A percentile compares a stretch with the other conserved stretches of the same genome.
Conservation (phyloP, 2,113 vertebrate species). For the Dissostichus mawsoni region DNA sequence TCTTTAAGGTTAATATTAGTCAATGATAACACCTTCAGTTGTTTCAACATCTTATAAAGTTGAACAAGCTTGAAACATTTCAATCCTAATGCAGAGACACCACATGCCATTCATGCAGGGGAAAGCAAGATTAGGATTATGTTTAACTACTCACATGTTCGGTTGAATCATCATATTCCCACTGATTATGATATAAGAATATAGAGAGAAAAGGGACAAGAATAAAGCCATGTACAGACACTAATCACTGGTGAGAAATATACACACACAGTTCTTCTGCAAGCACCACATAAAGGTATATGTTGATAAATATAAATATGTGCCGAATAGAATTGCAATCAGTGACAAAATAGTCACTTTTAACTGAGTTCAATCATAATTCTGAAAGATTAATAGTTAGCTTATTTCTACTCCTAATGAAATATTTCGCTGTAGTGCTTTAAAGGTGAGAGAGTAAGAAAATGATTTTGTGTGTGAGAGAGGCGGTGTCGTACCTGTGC, state of each 20-base stretch:
- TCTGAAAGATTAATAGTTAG: not conserved
- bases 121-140: not conserved
- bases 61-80: not conserved
- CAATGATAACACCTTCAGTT: slow-evolving; percentile 3
- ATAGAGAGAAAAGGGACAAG: slow-evolving; percentile 82
- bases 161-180: slow-evolving; percentile 98
- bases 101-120: slow-evolving; percentile 52
- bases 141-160: slow-evolving; percentile 95
- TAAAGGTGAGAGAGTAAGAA: slow-evolving; percentile 40
- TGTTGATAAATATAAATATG: not conserved
- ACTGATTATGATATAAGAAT: slow-evolving; percentile 89
- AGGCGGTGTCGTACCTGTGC: slow-evolving; percentile 89
- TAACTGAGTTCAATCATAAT: not conserved
- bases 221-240: slow-evolving; percentile 62
- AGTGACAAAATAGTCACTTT: not conserved
- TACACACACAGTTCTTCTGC: slow-evolving; percentile 23
- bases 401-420: slow-evolving; percentile 6
- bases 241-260: slow-evolving; percentile 32
- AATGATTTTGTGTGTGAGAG: slow-evolving; percentile 47
- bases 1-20: slow-evolving; percentile 7
- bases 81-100: slow-evolving; percentile 2
- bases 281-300: not conserved
- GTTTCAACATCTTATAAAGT: not conserved
- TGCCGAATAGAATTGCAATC: not conserved
- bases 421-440: not conserved